Base-by-base conservation (phyloP, 2,113 vertebrate species). In the Brachyhypopomus occidentalis region DNA sequence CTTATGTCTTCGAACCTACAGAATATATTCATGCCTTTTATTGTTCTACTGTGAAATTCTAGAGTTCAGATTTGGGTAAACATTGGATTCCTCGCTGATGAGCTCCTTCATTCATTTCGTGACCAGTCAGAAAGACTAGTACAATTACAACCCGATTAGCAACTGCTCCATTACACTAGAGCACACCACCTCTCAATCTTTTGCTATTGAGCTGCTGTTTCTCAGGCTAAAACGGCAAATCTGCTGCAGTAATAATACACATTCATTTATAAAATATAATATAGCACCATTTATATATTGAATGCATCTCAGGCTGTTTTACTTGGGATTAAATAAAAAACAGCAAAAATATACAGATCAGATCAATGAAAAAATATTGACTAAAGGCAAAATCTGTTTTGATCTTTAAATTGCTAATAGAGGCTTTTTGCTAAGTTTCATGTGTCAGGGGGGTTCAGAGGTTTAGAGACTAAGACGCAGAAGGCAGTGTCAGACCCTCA, bases 91-190 rank as follows among this genome's bases (percentile, higher is more conserved):
- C 16, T 69, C 34, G 5, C 30, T 22, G 6, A 3, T 70, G 66
- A 70, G 66, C 64, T 34, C 19, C 63, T 75, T 74, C 30, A 36
- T 74, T 59, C 16, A 73, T 80, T 41, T 52, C 45, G 36, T 3
- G 62, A 36, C 45, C 30, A 19, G 56, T 81, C 62, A 69, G 48
- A 66, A 56, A 34, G 20, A 75, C 67, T 81, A 25, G 48, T 66
- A 48, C 62, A 66, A 70, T 81, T 75, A 81, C 41, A 52, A 75
- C 69, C 79, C 59, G 72, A 81, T 81, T 74, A 75, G 60, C 79
- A 55, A 63, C 55, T 69, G n/a, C 62, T 72, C 59, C 77, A 75
- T 75, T 79, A 79, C 72, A 11, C 38, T 5, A 23, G 23, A 70
- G 20, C 45, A 63, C 63, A 52, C n/a, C 52, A 59, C 45, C 59